Evolutionary conservation across 2,888 invertebrate genomes (phyloP), one percentile per base, ranked within the genome.

Genomic region (Thera britannica): DNA sequence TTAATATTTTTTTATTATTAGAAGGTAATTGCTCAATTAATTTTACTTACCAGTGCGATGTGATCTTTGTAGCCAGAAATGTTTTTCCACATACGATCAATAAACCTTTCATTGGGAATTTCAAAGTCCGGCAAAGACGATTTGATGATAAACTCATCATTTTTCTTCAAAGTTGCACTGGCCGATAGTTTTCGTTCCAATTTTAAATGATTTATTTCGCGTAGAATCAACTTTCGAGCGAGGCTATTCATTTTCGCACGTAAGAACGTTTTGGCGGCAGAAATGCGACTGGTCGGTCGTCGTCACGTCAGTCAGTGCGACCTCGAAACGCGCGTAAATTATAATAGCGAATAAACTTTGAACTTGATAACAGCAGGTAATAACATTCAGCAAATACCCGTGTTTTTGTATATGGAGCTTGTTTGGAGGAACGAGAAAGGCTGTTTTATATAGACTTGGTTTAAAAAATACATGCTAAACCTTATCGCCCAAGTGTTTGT

Each of bases 31-130:
- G 6, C 7, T 12, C 7, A 23, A 23, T 23, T 0, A 23, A 23
- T 35, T 62, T 41, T 57, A 88, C 93, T 87, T 79, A 93, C 93
- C 71, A 93, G 75, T 34, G 93, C 92, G 54, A 92, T 81, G 76
- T 85, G 87, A 74, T 90, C 86, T 63, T 82, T 80, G 72, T 84
- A 92, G 59, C 75, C 73, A 12, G 82, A 75, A 9, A 84, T 84
- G 52, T 92, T 80, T 12, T 73, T 74, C 89, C 89, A 92, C 41
- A 93, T 62, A 3, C 85, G 82, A 62, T 93, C 92, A 74, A 89
- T 68, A 76, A 92, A 84, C 63, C 87, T 83, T 71, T 75, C 78
- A 70, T 89, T 84, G 0, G 91, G 88, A 54, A 90, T 76, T 35
- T 85, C 82, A 38, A 89, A 77, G 74, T 92, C 91, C 9, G 84